These are phyloP conservation scores for Creontiades dilutus DNA, from an alignment of 2,888 invertebrate species.

Conservation along the genomic window DNA sequence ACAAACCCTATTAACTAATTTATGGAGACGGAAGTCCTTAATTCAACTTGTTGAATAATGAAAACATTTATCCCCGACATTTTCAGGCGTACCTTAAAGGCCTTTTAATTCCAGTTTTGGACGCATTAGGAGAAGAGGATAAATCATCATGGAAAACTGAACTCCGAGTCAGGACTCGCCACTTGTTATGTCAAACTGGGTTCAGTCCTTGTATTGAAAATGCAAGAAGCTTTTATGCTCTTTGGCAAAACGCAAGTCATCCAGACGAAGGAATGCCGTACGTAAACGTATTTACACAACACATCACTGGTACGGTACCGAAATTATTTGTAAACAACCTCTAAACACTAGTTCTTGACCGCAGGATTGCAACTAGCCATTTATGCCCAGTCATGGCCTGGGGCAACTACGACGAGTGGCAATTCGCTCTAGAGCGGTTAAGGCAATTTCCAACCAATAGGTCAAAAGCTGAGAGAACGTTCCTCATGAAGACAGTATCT, in stretches of 20 bases:
- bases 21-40: too few relatives aligned
- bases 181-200: conserved; percentile 82
- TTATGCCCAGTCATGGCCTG: conserved; percentile 91
- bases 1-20: too few relatives aligned
- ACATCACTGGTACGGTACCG: not conserved
- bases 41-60: not conserved
- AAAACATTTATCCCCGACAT: conserved; percentile 11
- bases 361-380: conserved; percentile 86
- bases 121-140: conserved; percentile 82
- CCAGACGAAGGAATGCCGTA: conserved; percentile 91
- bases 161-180: conserved; percentile 84
- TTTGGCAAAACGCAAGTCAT: conserved; percentile 87
- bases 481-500: conserved; percentile 87
- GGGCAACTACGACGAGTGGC: conserved; percentile 89
- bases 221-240: conserved; percentile 85
- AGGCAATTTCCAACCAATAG: conserved; percentile 86
- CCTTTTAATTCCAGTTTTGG: conserved; percentile 86
- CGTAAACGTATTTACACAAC: conserved; percentile 79
- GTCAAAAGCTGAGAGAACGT: conserved; percentile 87
- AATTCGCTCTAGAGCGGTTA: conserved; percentile 88
- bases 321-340: too few relatives aligned
- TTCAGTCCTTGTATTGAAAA: conserved; percentile 88
- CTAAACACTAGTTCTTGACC: conserved; percentile 71
- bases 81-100: conserved; percentile 84
- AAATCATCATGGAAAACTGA: conserved; percentile 85